Evolutionary conservation across 2,797 vertebrate genomes (phyloP).

Genomic region (Eulemur rubriventer): DNA sequence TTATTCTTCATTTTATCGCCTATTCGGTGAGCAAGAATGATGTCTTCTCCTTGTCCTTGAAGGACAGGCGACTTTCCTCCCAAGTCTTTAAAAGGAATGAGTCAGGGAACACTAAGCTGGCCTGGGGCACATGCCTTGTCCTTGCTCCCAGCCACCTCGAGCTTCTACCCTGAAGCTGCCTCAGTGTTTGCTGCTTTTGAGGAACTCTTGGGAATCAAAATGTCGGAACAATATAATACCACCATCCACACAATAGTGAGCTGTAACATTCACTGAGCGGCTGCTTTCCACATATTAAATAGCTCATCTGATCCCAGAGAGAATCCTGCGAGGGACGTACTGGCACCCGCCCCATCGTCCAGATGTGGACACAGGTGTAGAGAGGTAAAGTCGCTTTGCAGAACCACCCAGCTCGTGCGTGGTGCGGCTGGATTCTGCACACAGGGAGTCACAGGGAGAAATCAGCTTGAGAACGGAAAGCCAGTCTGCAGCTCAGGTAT

Average conservation of each 20-base stretch:
- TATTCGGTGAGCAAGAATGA: background rate
- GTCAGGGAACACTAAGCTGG: background rate
- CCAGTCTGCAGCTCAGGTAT: background rate
- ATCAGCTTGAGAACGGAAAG: background rate
- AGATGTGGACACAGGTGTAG: background rate
- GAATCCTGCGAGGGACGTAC: background rate
- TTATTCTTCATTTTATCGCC: background rate
- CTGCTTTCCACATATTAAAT: background rate
- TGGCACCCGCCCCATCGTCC: background rate
- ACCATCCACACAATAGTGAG: background rate
- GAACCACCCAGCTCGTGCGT: background rate
- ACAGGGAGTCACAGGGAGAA: background rate
- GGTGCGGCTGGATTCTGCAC: background rate
- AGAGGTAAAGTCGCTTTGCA: background rate
- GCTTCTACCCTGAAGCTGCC: background rate
- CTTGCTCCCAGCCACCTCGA: background rate
- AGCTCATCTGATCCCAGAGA: background rate
- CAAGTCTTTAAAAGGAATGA: background rate
- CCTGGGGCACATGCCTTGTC: fast-evolving
- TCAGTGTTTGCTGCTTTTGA: background rate
- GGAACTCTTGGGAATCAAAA: background rate
- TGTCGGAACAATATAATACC: background rate
- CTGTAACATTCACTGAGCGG: background rate
- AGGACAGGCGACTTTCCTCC: background rate
- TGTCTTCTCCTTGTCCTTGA: background rate